Percentiles rank a stretch among this genome's conserved stretches.
phyloP scores from a whole-genome alignment of 2,888 invertebrate species.

The Congeria kusceri region DNA sequence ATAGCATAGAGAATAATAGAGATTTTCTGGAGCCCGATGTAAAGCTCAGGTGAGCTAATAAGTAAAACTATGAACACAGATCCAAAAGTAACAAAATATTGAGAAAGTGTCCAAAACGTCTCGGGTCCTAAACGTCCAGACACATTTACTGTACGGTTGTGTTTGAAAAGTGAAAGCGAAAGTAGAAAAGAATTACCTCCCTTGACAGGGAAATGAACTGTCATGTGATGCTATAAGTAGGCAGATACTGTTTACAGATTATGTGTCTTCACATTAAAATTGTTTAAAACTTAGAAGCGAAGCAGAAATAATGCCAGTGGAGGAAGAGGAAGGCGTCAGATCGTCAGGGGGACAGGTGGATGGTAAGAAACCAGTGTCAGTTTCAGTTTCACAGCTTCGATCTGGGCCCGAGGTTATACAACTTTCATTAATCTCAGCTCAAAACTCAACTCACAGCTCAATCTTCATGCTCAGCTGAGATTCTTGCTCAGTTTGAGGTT shows the following conservation, averaged over 20 bases:
- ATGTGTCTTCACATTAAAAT: neutral
- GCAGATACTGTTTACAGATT: neutral
- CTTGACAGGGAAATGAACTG: constrained; percentile 39
- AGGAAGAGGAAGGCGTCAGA: constrained; percentile 72
- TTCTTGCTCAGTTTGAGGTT: no score
- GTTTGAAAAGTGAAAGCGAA: constrained; percentile 20
- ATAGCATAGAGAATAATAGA: no score
- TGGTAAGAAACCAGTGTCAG: constrained; percentile 70
- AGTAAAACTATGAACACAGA: no score
- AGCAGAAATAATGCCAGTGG: constrained; percentile 70
- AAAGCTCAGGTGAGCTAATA: no score
- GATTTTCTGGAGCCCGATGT: no score
- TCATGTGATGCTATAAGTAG: constrained; percentile 39
- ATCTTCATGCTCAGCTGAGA: neutral
- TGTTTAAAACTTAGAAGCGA: neutral
- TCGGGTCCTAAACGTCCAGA: no score
- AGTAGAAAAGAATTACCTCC: constrained; percentile 56
- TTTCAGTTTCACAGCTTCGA: neutral
- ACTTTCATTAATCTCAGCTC: no score
- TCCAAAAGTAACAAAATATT: no score
- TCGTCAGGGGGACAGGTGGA: constrained; percentile 83
- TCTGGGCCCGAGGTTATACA: no score
- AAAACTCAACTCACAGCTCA: neutral
- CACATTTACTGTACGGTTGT: neutral
- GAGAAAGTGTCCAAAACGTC: no score